Percentiles rank a stretch among this genome's conserved stretches.
These are phyloP conservation scores for Sesia apiformis DNA, from an alignment of 2,888 invertebrate species.

Conservation along the genomic window DNA sequence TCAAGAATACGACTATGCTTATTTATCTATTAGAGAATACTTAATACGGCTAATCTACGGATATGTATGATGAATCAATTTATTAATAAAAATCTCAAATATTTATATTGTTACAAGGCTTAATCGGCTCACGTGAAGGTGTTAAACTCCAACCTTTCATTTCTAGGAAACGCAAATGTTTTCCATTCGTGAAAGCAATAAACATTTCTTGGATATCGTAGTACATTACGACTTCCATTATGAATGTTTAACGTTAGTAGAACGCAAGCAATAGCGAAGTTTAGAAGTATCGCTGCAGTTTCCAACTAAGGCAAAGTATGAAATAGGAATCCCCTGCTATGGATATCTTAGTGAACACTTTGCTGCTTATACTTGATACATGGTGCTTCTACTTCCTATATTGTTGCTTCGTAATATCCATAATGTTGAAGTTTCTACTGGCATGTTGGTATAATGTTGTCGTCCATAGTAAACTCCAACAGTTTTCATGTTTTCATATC, in stretches of 20 bases:
- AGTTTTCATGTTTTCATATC: neutral
- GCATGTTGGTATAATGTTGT: neutral
- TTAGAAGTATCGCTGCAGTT: constrained; percentile 28
- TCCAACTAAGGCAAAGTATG: constrained; percentile 31
- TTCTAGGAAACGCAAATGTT: too few species aligned
- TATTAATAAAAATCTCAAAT: too few species aligned
- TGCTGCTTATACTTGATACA: constrained; percentile 18
- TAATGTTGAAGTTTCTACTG: constrained; percentile 8
- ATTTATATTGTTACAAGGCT: too few species aligned
- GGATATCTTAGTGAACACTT: constrained; percentile 11
- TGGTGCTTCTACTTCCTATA: constrained; percentile 9
- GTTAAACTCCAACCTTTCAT: too few species aligned
- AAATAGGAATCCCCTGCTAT: constrained; percentile 26
- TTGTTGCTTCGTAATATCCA: constrained; percentile 6
- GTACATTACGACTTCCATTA: neutral
- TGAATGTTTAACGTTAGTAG: constrained; percentile 9
- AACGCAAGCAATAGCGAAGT: constrained; percentile 24
- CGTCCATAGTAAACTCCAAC: neutral
- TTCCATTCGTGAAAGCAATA: too few species aligned
- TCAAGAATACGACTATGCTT: too few species aligned
- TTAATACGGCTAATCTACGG: too few species aligned
- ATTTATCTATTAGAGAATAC: too few species aligned
- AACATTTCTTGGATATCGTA: too few species aligned
- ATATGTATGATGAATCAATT: too few species aligned
- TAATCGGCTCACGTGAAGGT: too few species aligned